Percentiles rank a stretch among this genome's conserved stretches.
Conservation (phyloP, 1,140 invertebrate genomes). For the Drosophila grimshawi region DNA sequence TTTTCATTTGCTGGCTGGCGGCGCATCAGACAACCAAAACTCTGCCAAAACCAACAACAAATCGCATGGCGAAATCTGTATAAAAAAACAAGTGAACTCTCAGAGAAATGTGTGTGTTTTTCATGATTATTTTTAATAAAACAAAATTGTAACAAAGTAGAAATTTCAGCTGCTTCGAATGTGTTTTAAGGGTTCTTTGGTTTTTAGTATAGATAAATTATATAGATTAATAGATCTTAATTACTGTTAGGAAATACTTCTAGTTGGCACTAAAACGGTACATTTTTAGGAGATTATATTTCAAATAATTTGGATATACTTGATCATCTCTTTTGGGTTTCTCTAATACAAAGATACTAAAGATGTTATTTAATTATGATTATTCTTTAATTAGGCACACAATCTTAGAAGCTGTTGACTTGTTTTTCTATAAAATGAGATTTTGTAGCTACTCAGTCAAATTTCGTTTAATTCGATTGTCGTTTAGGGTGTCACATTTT, state of each 20-base stretch:
- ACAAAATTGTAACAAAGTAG: constrained; percentile 24
- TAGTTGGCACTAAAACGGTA: too few relatives aligned
- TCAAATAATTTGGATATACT: neutral
- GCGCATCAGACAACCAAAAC: constrained; percentile 61
- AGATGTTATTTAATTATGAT: too few relatives aligned
- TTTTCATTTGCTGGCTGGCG: constrained; percentile 65
- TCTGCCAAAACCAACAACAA: constrained; percentile 23
- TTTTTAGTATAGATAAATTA: neutral
- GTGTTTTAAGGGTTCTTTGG: neutral
- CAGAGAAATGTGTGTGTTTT: constrained; percentile 26
- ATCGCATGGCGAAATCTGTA: constrained; percentile 27
- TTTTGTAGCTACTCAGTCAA: neutral
- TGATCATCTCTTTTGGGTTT: neutral
- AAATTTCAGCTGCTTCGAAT: neutral
- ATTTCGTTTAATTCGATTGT: constrained; percentile 8
- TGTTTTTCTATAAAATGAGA: neutral
- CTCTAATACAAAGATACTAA: neutral
- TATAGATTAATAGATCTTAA: too few relatives aligned
- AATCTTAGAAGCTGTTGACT: neutral
- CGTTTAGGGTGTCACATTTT: neutral
- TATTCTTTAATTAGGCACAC: too few relatives aligned
- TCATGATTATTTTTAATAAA: constrained; percentile 31
- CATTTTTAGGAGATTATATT: too few relatives aligned
- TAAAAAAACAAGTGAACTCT: constrained; percentile 14
- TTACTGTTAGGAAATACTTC: too few relatives aligned